Conservation (phyloP, 2,797 vertebrate genomes). For the Etheostoma perlongum region DNA sequence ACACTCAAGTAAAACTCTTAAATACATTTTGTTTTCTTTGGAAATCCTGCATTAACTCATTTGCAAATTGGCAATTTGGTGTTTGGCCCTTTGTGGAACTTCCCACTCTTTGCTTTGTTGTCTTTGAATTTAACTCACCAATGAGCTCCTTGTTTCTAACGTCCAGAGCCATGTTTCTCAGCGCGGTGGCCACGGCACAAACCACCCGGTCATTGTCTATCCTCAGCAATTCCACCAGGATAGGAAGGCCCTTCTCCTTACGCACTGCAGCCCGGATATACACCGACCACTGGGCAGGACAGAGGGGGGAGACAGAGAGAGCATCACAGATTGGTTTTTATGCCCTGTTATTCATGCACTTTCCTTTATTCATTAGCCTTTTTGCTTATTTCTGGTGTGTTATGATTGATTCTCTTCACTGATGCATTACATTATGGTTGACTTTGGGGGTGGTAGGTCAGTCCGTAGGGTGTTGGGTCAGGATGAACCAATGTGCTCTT, state of each 20-base stretch:
- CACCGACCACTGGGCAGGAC: constrained; percentile 91
- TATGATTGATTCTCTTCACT: not conserved
- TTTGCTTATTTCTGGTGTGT: not conserved
- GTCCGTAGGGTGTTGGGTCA: too few relatives aligned
- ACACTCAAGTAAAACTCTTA: constrained; percentile 10
- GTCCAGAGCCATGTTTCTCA: constrained; percentile 99
- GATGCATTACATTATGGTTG: not conserved
- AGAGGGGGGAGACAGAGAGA: not conserved
- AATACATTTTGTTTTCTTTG: constrained; percentile 7
- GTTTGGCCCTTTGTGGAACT: not conserved
- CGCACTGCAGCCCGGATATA: constrained; percentile 97
- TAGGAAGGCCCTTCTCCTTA: constrained; percentile 97
- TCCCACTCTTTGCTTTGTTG: not conserved
- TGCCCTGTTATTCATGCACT: not conserved
- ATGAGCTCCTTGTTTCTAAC: constrained; percentile 99
- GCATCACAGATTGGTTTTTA: not conserved
- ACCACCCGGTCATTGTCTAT: constrained; percentile 99
- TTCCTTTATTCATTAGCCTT: not conserved
- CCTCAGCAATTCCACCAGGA: constrained; percentile 96
- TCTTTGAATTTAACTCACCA: constrained; percentile 83
- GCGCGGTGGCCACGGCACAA: constrained; percentile 96
- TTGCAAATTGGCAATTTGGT: not conserved
- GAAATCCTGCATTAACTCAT: not conserved
- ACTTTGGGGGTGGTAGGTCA: too few relatives aligned
- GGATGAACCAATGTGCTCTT: too few relatives aligned